A percentile compares a stretch with the other conserved stretches of the same genome.
Conservation (phyloP, 1,140 invertebrate species). For the Ditylenchus dipsaci region DNA sequence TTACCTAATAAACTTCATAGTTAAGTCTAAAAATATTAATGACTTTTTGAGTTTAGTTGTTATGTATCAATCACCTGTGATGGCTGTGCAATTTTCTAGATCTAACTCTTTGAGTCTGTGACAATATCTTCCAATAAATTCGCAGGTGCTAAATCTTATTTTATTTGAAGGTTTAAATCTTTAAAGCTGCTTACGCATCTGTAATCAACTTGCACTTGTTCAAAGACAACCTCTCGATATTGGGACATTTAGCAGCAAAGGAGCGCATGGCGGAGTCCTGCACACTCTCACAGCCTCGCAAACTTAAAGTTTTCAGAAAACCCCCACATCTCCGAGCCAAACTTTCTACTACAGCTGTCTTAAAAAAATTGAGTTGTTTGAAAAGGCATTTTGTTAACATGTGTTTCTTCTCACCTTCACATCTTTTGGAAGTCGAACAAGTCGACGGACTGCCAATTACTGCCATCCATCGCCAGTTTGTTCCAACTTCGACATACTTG, state of each 20-base stretch:
- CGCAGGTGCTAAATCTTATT: slow-evolving; percentile 65
- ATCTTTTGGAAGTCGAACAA: slow-evolving; percentile 95
- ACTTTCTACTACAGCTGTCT: slow-evolving; percentile 95
- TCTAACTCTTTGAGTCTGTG: slow-evolving; percentile 81
- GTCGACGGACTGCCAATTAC: slow-evolving; percentile 98
- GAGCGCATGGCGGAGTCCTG: slow-evolving; percentile 83
- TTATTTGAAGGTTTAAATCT: not conserved
- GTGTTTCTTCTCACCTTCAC: slow-evolving; percentile 72
- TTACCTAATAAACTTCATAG: slow-evolving; percentile 75
- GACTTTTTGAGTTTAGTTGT: no score
- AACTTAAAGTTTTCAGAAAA: slow-evolving; percentile 86
- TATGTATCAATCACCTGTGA: slow-evolving; percentile 66
- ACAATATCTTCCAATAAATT: slow-evolving; percentile 81
- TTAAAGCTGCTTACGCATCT: slow-evolving; percentile 67
- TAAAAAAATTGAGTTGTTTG: slow-evolving; percentile 18
- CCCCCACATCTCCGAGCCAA: slow-evolving; percentile 93
- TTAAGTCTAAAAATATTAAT: slow-evolving; percentile 64
- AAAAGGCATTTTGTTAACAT: slow-evolving; percentile 8
- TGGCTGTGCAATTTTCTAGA: slow-evolving; percentile 82
- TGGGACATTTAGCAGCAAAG: slow-evolving; percentile 79
- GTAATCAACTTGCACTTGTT: slow-evolving; percentile 94
- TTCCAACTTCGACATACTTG: slow-evolving; percentile 91
- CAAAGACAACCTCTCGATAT: slow-evolving; percentile 90
- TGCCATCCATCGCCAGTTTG: slow-evolving; percentile 89
- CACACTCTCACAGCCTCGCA: slow-evolving; percentile 90